Base-by-base conservation (phyloP, 2,113 vertebrate species). In the Morone chrysops region DNA sequence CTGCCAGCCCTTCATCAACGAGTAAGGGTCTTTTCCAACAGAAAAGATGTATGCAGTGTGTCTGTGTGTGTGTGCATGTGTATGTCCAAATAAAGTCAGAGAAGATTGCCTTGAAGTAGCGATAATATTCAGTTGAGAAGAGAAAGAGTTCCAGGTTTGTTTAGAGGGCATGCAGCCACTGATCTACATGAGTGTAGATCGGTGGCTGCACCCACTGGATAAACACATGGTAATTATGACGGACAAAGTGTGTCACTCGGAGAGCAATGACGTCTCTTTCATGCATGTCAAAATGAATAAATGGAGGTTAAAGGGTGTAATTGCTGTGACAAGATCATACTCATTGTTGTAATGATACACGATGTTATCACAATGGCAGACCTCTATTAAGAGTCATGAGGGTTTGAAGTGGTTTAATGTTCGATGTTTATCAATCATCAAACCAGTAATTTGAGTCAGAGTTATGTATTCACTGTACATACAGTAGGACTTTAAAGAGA, bases 1-100 rank as follows among this genome's bases (percentile, higher is more conserved):
- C 53, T 72, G 63, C 79, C 69, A 63, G 84, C 14, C 40, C 59
- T 83, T 90, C 48, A 83, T 85, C 67, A 69, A 56, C 65, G 70
- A 70, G 25, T 66, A 45, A n/a, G 41, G 57, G 53, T 68, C 12
- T 63, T 74, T 78, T 90, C 20, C 69, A 83, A 18, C 8, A 74
- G 50, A 41, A 38, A 73, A 63, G 25, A 47, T 62, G 43, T 22
- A n/a, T 13, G n/a, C 8, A 40, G 69, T 51, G 59, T 65, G 18
- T 71, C 63, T 43, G 57, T 83, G 50, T 70, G 66, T 50, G 69
- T 50, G 51, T 56, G 41, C 81, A 61, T 84, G 68, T 69, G 47
- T 53, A 38, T 69, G 74, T 54, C 41, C 68, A 77, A 72, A 84
- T 66, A 66, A 54, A 70, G 57, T 40, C n/a, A 17, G 43, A 57